Percentiles rank a stretch among this genome's conserved stretches.
Conservation (phyloP, 2,113 vertebrate genomes). For the Xenotilapia flavipinnis region DNA sequence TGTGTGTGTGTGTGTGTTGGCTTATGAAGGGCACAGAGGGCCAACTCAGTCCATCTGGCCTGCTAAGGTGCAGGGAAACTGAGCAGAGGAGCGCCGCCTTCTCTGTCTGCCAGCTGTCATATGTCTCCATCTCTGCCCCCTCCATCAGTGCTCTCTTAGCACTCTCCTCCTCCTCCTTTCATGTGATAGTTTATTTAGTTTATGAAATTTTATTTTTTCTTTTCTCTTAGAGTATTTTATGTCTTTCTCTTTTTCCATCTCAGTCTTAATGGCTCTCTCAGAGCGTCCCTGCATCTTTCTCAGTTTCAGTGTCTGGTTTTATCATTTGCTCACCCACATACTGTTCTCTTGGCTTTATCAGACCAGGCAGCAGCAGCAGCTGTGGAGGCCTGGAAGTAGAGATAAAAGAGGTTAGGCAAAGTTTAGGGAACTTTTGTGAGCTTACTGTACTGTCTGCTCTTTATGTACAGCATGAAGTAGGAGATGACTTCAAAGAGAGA, state of each 20-base stretch:
- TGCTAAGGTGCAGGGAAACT: slow-evolving; percentile 31
- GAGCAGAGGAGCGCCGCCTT: background rate
- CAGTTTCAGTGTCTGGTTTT: slow-evolving; percentile 6
- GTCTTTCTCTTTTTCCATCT: background rate
- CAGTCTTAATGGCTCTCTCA: background rate
- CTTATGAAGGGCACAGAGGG: slow-evolving; percentile 33
- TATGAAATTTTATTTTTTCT: background rate
- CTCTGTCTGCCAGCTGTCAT: slow-evolving; percentile 44
- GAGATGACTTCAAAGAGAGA: background rate
- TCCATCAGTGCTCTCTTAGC: background rate
- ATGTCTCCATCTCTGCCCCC: background rate
- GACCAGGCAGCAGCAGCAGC: slow-evolving; percentile 29
- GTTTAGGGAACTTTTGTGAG: background rate
- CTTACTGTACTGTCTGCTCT: background rate
- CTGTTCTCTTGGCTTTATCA: slow-evolving; percentile 35
- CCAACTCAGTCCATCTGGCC: slow-evolving; percentile 47
- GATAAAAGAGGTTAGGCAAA: slow-evolving; percentile 34
- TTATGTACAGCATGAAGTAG: background rate
- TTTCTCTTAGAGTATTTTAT: slow-evolving; percentile 15
- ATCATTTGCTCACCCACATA: slow-evolving; percentile 3
- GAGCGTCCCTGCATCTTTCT: background rate
- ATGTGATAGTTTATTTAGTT: background rate
- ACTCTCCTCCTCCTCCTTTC: background rate
- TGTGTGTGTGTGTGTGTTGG: background rate
- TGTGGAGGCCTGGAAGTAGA: background rate